These are phyloP conservation scores for Anthopleura sola DNA, from an alignment of 64 coral and sea anemone species.

Conservation along the genomic window DNA sequence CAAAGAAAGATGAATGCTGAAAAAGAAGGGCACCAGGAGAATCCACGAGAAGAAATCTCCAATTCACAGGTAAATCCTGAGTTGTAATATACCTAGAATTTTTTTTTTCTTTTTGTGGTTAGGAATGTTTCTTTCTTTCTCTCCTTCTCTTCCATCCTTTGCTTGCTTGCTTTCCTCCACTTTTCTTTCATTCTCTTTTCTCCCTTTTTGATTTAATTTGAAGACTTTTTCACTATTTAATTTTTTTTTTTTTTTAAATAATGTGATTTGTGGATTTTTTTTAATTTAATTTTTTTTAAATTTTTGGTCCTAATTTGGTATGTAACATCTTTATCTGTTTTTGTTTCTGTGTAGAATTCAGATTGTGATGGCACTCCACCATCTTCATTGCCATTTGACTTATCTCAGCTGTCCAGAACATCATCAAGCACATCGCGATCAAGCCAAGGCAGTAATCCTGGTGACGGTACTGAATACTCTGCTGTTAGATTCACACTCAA, in stretches of 20 bases:
- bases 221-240: too few species aligned
- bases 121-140: too few species aligned
- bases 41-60: not conserved
- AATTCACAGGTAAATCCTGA: not conserved
- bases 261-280: too few species aligned
- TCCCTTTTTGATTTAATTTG: too few species aligned
- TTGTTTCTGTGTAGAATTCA: not conserved
- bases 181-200: too few species aligned
- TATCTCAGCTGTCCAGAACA: constrained; percentile 34
- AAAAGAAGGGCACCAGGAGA: not conserved
- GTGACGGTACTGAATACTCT: constrained; percentile 10
- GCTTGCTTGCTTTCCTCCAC: too few species aligned
- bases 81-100: too few species aligned
- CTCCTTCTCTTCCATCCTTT: too few species aligned
- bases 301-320: too few species aligned
- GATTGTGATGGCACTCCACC: constrained; percentile 24
- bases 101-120: too few species aligned
- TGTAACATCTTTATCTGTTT: not conserved
- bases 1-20: not conserved
- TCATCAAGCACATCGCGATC: constrained; percentile 23
- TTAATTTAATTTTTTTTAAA: not conserved
- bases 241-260: too few species aligned
- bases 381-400: not conserved
- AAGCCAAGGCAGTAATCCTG: constrained; percentile 26
- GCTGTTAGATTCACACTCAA: constrained; percentile 46